Conservation (phyloP, 2,113 vertebrate genomes). For the Mustelus asterias region DNA sequence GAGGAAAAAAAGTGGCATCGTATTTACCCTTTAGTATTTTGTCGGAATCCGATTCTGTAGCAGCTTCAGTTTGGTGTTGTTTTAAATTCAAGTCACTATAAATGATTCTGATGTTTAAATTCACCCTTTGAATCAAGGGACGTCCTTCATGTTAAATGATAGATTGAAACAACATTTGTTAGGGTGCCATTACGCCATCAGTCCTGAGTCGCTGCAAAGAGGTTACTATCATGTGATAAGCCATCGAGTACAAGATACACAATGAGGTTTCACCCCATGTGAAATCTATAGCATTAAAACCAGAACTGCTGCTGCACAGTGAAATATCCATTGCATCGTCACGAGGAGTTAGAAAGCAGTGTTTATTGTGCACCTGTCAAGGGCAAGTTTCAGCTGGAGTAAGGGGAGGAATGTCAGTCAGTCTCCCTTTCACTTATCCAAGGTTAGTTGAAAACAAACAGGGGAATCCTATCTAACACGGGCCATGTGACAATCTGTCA, state of each 20-base stretch:
- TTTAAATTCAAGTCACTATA: not conserved
- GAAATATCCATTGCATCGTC: not conserved
- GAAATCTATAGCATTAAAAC: not conserved
- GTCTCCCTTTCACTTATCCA: not conserved
- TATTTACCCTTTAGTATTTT: not conserved
- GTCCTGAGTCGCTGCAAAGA: not conserved
- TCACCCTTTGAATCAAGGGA: not conserved
- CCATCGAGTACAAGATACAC: not conserved
- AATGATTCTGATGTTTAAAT: not conserved
- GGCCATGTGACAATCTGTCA: not conserved
- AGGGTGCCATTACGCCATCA: not conserved
- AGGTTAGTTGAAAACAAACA: conserved; percentile 17
- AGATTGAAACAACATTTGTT: not conserved
- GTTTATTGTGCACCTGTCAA: not conserved
- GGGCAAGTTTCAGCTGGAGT: not conserved
- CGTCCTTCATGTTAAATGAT: not conserved
- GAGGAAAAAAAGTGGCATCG: not conserved
- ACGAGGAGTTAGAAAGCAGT: not conserved
- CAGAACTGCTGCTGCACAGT: no score
- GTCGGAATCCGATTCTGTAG: not conserved
- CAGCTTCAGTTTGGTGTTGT: not conserved
- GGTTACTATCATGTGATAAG: not conserved
- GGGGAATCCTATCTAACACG: not conserved
- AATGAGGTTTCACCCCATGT: not conserved
- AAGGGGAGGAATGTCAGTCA: not conserved